Evolutionary conservation across 2,888 invertebrate genomes (phyloP), one percentile per base, ranked within the genome.

Genomic region (Papilio elwesi): DNA sequence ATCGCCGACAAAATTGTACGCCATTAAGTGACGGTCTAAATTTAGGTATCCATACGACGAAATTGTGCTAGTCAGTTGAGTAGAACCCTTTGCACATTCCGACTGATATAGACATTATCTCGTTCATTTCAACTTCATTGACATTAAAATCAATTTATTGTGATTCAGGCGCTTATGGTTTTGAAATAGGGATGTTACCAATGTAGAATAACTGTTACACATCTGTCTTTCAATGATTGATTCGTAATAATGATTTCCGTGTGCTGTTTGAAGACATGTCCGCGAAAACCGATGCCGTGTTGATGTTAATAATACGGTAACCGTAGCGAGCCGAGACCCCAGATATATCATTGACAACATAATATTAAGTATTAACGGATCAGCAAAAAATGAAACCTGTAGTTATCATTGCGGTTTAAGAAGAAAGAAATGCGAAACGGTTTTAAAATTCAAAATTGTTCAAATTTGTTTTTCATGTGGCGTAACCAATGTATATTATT

Each of bases 11-110:
- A 91, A 92, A 93, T 92, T 90, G 92, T 89, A 83, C 85, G 86
- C 89, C 89, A 92, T 93, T 92, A 91, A 90, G 88, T 91, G 90
- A 90, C 90, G 87, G 87, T 90, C 92, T 92, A 92, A 92, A 92
- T 92, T 90, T 89, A 90, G 87, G 85, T 85, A 90, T 90, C 86
- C 83, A 83, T 79, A 82, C 84, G 83, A 85, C 87, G 87, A 87
- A 86, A 85, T 81, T 80, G 82, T 85, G 84, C 86, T 87, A 86
- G 85, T 82, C 83, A 83, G 83, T 83, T 80, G 81, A 82, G 82
- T 78, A 83, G 83, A 88, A 88, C 87, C 87, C 88, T 88, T 87
- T 87, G 78, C 80, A 78, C 81, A 76, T 81, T 81, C 77, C 79
- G 82, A 83, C 80, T 77, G 78, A 80, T 79, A 74, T 78, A 71